Conservation (phyloP, 2,797 vertebrate species). For the Hafferia zeledoni region DNA sequence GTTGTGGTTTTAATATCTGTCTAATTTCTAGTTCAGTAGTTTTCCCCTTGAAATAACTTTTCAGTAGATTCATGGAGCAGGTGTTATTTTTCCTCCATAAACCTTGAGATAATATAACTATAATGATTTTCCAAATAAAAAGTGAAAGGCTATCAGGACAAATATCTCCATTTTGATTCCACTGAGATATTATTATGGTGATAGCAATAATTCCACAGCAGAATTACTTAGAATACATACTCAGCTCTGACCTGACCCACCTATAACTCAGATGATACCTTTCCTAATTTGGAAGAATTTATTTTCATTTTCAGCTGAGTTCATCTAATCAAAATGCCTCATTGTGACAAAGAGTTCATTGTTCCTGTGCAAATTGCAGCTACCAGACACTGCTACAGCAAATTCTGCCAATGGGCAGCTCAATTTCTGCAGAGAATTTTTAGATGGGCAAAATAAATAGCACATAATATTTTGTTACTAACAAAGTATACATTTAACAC, state of each 20-base stretch:
- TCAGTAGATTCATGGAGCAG: constrained; percentile 38
- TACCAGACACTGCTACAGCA: not conserved
- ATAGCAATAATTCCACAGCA: constrained; percentile 79
- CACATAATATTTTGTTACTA: not conserved
- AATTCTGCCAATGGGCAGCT: not conserved
- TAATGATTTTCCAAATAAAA: constrained; percentile 79
- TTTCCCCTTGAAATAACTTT: constrained; percentile 64
- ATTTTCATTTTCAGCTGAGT: constrained; percentile 82
- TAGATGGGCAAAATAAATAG: constrained; percentile 24
- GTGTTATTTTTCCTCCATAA: constrained; percentile 58
- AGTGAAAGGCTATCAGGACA: constrained; percentile 75
- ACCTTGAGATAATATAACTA: constrained; percentile 70
- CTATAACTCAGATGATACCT: constrained; percentile 77
- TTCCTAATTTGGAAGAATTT: constrained; percentile 78
- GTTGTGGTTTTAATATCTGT: not conserved
- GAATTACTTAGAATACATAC: constrained; percentile 79
- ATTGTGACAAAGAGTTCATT: constrained; percentile 79
- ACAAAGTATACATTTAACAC: not conserved
- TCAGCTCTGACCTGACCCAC: constrained; percentile 77
- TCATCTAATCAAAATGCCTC: constrained; percentile 81
- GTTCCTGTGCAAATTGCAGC: constrained; percentile 70
- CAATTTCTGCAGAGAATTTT: not conserved
- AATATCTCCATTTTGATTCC: constrained; percentile 81
- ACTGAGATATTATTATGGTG: constrained; percentile 78
- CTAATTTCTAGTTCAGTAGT: constrained; percentile 25